Conservation (phyloP, 2,113 vertebrate genomes). For the Lasiurus cinereus region DNA sequence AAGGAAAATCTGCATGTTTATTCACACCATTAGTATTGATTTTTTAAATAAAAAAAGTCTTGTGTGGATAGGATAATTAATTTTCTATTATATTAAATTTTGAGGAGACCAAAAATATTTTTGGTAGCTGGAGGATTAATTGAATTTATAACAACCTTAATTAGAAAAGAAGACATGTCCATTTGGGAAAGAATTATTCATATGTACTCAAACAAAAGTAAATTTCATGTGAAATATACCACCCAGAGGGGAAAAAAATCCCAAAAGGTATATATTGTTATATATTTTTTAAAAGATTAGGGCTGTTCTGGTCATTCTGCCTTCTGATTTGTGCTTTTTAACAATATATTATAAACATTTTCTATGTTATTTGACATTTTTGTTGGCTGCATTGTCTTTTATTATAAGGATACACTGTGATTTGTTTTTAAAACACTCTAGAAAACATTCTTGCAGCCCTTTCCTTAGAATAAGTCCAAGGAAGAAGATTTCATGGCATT, state of each 20-base stretch:
- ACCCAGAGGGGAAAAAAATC: not conserved
- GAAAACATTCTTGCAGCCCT: constrained; percentile 4
- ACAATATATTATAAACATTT: not conserved
- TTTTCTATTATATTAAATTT: constrained; percentile 23
- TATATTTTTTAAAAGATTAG: not conserved
- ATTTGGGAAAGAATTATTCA: not conserved
- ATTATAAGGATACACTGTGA: not conserved
- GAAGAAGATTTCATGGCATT: not conserved
- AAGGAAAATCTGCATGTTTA: not conserved
- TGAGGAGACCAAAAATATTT: not conserved
- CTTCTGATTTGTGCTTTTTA: constrained; percentile 28
- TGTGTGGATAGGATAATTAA: constrained; percentile 6
- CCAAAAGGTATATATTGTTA: not conserved
- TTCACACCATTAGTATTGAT: not conserved
- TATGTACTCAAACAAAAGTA: not conserved
- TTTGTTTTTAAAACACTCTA: constrained; percentile 53
- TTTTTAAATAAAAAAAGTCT: constrained; percentile 48
- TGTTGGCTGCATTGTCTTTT: not conserved
- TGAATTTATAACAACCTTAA: not conserved
- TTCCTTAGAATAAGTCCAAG: constrained; percentile 33
- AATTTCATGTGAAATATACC: constrained; percentile 30
- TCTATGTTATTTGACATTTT: not conserved
- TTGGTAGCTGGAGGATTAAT: not conserved
- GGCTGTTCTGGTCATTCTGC: not conserved
- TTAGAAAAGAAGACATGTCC: not conserved